These are phyloP conservation scores for Gryon sp. DNA, from an alignment of 1,140 invertebrate species.

Conservation along the genomic window DNA sequence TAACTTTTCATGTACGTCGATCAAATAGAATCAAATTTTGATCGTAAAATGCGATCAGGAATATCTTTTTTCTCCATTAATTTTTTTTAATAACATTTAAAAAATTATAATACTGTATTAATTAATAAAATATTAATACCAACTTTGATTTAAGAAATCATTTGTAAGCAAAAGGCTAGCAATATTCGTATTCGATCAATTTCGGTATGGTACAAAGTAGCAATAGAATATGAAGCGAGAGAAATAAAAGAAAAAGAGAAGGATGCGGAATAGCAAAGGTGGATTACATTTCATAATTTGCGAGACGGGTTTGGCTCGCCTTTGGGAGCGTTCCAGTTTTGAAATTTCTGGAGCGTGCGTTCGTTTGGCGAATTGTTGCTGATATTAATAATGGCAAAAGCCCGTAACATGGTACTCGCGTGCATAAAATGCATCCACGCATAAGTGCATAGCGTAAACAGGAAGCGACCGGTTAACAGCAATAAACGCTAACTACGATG, in stretches of 20 bases:
- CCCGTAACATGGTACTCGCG: slow-evolving; percentile 10
- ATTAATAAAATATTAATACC: no score
- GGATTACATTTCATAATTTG: no score
- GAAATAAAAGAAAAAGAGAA: no score
- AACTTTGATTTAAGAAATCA: no score
- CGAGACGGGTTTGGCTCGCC: not conserved
- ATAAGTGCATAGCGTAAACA: slow-evolving; percentile 66
- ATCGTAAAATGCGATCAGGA: not conserved
- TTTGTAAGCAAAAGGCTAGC: no score
- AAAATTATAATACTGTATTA: no score
- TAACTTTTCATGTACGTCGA: not conserved
- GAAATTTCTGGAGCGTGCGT: slow-evolving; percentile 22
- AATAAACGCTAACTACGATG: slow-evolving; percentile 68
- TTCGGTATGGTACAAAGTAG: no score
- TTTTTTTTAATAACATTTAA: no score
- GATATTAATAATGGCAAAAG: slow-evolving; percentile 39
- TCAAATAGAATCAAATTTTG: not conserved
- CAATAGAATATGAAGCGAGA: no score
- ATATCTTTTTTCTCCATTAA: no score
- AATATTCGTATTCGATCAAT: no score
- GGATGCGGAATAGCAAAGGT: no score
- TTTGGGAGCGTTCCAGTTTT: slow-evolving; percentile 4
- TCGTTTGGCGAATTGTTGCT: slow-evolving; percentile 31
- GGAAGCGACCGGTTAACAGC: slow-evolving; percentile 72
- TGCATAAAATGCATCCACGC: slow-evolving; percentile 45